These are phyloP conservation scores for Mus minutoides DNA, from an alignment of 2,797 vertebrate species.

Conservation along the genomic window DNA sequence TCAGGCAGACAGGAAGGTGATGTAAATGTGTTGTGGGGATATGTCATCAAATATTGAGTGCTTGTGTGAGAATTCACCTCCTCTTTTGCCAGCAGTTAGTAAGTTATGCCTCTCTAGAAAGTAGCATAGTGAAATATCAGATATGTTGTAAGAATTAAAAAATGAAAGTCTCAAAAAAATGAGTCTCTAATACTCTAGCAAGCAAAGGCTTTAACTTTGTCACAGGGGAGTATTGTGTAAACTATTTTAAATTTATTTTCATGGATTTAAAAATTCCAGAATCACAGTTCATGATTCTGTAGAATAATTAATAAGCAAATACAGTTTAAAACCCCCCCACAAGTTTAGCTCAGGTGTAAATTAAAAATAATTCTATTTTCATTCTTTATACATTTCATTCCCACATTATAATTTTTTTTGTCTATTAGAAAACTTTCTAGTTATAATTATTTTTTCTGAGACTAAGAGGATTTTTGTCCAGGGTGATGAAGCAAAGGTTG, in stretches of 20 bases:
- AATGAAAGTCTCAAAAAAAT: background rate
- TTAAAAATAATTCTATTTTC: background rate
- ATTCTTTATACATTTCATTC: slow-evolving; percentile 8
- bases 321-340: background rate
- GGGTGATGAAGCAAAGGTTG: background rate
- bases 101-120: slow-evolving; percentile 67
- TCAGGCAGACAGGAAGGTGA: slow-evolving; percentile 48
- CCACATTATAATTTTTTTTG: background rate
- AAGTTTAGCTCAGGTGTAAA: background rate
- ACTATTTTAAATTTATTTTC: slow-evolving; percentile 44
- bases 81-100: slow-evolving; percentile 47
- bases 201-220: slow-evolving; percentile 6
- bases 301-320: slow-evolving; percentile 21
- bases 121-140: background rate
- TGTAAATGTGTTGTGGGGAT: slow-evolving; percentile 52
- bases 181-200: background rate
- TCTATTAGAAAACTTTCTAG: background rate
- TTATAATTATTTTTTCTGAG: background rate
- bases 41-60: slow-evolving; percentile 25
- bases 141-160: slow-evolving; percentile 17
- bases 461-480: slow-evolving; percentile 29
- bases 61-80: slow-evolving; percentile 48
- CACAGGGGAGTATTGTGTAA: background rate
- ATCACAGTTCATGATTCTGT: background rate
- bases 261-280: slow-evolving; percentile 35